phyloP scores from a whole-genome alignment of 53 echinoderm and acorn worm species.

The Mesocentrotus franciscanus region DNA sequence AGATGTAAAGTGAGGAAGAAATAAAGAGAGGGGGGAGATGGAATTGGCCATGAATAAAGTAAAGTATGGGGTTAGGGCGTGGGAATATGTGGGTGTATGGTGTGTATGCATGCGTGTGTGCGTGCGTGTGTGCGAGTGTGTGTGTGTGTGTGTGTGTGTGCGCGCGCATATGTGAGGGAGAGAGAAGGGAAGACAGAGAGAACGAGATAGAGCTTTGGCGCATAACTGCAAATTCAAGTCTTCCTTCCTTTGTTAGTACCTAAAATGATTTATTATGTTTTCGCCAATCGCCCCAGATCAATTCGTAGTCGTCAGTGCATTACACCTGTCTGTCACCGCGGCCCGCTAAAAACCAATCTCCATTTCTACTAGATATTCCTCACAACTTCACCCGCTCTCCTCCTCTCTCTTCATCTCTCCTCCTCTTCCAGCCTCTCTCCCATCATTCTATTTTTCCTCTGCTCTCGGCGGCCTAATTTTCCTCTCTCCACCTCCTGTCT shows the following conservation, averaged over 20 bases:
- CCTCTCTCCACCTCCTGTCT: constrained; percentile 54
- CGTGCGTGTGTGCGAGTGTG: not conserved
- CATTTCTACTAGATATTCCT: constrained; percentile 53
- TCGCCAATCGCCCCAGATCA: constrained; percentile 58
- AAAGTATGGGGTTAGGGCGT: not conserved
- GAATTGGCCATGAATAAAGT: too few species aligned
- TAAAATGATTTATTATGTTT: constrained; percentile 61
- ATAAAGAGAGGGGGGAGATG: not conserved
- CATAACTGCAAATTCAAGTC: constrained; percentile 29
- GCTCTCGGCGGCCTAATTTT: constrained; percentile 62
- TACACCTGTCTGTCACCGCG: constrained; percentile 47
- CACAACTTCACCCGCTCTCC: constrained; percentile 37
- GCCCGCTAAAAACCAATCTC: constrained; percentile 50
- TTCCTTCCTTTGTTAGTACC: constrained; percentile 39
- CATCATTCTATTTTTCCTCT: not conserved
- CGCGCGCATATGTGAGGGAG: too few species aligned
- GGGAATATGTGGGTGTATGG: not conserved
- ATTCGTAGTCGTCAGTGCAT: constrained; percentile 39
- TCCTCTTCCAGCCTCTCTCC: not conserved
- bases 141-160: not conserved
- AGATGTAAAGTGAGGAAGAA: not conserved
- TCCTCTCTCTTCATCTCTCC: not conserved
- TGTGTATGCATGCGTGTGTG: not conserved
- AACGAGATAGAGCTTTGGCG: not conserved
- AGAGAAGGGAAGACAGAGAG: not conserved